These are phyloP conservation scores for Nasonia oneida DNA, from an alignment of 2,888 invertebrate genomes.

Conservation along the genomic window DNA sequence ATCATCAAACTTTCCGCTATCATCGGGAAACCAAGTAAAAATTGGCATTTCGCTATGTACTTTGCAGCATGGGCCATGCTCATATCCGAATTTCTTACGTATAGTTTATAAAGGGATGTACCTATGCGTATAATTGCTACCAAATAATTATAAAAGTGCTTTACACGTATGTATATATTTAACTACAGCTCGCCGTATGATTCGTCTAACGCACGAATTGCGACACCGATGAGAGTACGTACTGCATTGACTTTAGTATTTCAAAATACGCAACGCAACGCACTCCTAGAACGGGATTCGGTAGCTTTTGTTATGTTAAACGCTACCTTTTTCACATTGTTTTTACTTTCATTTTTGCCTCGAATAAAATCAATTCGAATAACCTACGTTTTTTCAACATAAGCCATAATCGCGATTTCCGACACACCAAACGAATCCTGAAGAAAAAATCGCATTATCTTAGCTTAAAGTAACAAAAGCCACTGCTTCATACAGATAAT, in stretches of 20 bases:
- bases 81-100: neutral
- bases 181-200: slow-evolving; percentile 45
- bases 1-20: neutral
- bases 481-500: neutral
- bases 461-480: slow-evolving; percentile 9
- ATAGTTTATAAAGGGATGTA: neutral
- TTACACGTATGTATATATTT: slow-evolving; percentile 6
- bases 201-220: neutral
- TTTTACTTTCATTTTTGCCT: slow-evolving; percentile 20
- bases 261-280: neutral
- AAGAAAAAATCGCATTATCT: neutral
- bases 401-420: neutral
- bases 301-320: slow-evolving; percentile 26
- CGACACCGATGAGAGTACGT: neutral
- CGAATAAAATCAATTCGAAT: neutral
- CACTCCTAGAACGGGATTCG: neutral
- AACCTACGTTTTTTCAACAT: neutral
- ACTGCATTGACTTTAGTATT: slow-evolving; percentile 3
- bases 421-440: neutral
- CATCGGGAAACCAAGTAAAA: slow-evolving; percentile 12
- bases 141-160: slow-evolving; percentile 34
- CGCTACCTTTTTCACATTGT: neutral
- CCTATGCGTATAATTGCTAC: neutral
- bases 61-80: slow-evolving; percentile 35
- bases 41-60: slow-evolving; percentile 31